Percentiles rank a stretch among this genome's conserved stretches.
Evolutionary conservation across 2,113 vertebrate species (phyloP).

Genomic region (Corynorhinus townsendii): DNA sequence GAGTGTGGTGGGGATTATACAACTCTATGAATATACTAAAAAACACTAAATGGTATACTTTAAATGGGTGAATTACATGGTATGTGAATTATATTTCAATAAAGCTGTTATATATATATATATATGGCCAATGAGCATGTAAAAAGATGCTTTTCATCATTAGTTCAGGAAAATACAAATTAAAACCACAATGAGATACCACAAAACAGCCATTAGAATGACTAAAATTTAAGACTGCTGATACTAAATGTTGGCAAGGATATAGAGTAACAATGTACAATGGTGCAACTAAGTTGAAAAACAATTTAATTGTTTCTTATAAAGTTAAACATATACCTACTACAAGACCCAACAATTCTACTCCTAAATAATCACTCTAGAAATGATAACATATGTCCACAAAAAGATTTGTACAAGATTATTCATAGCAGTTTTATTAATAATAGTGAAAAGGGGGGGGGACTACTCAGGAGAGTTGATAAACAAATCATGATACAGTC

Average conservation of each 20-base stretch:
- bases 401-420: background rate
- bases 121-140: background rate
- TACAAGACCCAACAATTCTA: background rate
- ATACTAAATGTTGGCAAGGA: background rate
- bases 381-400: background rate
- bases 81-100: background rate
- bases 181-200: background rate
- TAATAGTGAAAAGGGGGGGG: background rate
- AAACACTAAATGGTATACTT: background rate
- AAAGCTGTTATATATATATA: background rate
- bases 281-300: background rate
- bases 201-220: background rate
- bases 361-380: background rate
- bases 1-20: background rate
- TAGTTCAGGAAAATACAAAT: background rate
- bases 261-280: background rate
- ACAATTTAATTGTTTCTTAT: background rate
- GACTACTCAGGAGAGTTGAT: background rate
- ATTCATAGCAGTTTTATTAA: background rate
- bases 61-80: background rate
- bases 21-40: background rate
- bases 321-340: background rate
- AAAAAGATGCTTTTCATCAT: background rate
- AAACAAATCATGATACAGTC: background rate
- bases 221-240: background rate